A percentile compares a stretch with the other conserved stretches of the same genome.
Conservation (phyloP, 1,140 invertebrate genomes). For the Pemphigus obesinymphae region DNA sequence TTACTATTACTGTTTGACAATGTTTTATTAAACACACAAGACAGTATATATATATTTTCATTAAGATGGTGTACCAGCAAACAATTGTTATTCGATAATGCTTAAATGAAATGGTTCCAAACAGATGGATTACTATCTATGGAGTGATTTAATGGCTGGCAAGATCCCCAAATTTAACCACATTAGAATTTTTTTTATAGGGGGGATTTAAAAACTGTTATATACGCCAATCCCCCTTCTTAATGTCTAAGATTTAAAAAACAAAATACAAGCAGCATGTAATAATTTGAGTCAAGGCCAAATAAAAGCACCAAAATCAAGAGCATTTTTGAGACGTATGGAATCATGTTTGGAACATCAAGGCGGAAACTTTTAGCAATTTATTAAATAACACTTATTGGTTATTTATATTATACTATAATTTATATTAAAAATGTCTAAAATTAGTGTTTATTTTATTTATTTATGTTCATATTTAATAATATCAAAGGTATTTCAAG, state of each 20-base stretch:
- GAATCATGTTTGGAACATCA: background rate
- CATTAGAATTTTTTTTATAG: background rate
- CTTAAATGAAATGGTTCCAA: background rate
- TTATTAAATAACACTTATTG: too few species aligned
- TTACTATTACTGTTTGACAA: too few species aligned
- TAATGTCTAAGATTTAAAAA: background rate
- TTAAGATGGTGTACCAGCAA: too few species aligned
- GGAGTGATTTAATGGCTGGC: background rate
- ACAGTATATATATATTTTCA: too few species aligned
- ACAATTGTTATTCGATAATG: background rate
- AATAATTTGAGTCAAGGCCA: background rate
- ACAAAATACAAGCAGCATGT: too few species aligned
- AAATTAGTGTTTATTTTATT: too few species aligned
- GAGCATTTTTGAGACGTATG: background rate
- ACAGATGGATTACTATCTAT: background rate
- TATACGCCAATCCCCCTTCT: background rate
- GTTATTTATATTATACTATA: too few species aligned
- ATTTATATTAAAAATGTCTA: too few species aligned
- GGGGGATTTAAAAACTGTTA: background rate
- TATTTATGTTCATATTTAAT: too few species aligned
- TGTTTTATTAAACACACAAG: too few species aligned
- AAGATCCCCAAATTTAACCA: background rate
- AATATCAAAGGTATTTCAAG: too few species aligned
- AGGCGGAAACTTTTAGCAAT: background rate
- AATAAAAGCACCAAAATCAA: background rate